Percentiles rank a stretch among this genome's conserved stretches.
Evolutionary conservation across 2,797 vertebrate genomes (phyloP).

Genomic region (Fistularia tabacaria): DNA sequence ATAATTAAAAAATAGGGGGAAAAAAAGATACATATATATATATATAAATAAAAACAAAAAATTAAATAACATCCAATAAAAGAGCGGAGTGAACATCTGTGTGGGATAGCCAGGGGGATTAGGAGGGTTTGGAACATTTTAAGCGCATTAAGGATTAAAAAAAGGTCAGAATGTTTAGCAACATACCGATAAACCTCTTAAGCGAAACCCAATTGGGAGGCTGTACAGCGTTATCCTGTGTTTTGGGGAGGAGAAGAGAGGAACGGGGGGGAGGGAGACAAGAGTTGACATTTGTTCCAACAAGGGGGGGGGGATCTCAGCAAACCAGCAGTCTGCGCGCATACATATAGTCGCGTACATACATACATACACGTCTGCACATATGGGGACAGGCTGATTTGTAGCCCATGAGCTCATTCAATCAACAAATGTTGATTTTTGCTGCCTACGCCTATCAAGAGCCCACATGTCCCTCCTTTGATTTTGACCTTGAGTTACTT

Average conservation of each 20-base stretch:
- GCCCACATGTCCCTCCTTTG: slow-evolving; percentile 19
- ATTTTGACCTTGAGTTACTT: slow-evolving; percentile 18
- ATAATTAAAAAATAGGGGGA: slow-evolving; percentile 37
- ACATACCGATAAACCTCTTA: slow-evolving; percentile 84
- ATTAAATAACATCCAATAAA: slow-evolving; percentile 74
- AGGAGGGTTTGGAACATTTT: slow-evolving; percentile 81
- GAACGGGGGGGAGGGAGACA: slow-evolving; percentile 43
- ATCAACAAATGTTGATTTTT: slow-evolving; percentile 20
- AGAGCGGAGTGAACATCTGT: slow-evolving; percentile 76
- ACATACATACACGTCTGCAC: slow-evolving; percentile 27
- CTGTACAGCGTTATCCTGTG: slow-evolving; percentile 71
- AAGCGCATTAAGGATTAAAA: slow-evolving; percentile 84
- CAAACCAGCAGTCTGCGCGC: slow-evolving; percentile 39
- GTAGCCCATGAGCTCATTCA: slow-evolving; percentile 12
- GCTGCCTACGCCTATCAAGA: slow-evolving; percentile 19
- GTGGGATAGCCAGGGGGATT: slow-evolving; percentile 78
- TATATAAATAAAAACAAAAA: slow-evolving; percentile 40
- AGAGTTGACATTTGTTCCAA: slow-evolving; percentile 72
- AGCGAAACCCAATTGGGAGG: slow-evolving; percentile 79
- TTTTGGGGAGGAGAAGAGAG: slow-evolving; percentile 67
- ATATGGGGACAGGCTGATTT: slow-evolving; percentile 27
- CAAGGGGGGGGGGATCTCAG: slow-evolving; percentile 53
- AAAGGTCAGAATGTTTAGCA: slow-evolving; percentile 85
- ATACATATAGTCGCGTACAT: slow-evolving; percentile 36
- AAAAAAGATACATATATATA: slow-evolving; percentile 34